A percentile compares a stretch with the other conserved stretches of the same genome.
These are phyloP conservation scores for Sylvietta virens DNA, from an alignment of 2,113 vertebrate genomes.

Conservation along the genomic window DNA sequence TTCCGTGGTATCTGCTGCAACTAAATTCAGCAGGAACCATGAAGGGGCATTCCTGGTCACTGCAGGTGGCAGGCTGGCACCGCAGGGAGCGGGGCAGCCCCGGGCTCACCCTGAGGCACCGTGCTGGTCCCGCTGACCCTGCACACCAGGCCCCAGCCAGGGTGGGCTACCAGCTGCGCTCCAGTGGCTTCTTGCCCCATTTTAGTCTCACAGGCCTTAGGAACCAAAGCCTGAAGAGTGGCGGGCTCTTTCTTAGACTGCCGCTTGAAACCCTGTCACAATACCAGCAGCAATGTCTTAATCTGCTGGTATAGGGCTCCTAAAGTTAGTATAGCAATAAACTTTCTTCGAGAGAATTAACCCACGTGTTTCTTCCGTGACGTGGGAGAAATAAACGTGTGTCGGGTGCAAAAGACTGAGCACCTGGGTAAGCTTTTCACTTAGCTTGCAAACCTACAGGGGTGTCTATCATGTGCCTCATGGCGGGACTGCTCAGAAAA, in stretches of 20 bases:
- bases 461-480: fast-evolving
- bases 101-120: fast-evolving
- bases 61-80: not conserved
- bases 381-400: not conserved
- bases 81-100: fast-evolving
- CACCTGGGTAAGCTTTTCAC: not conserved
- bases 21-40: fast-evolving
- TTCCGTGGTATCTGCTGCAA: not conserved
- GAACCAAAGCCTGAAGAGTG: fast-evolving
- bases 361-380: not conserved
- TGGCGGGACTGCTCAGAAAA: fast-evolving
- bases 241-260: not conserved
- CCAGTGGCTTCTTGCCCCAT: fast-evolving
- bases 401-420: not conserved
- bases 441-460: not conserved
- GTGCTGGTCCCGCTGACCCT: fast-evolving
- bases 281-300: not conserved
- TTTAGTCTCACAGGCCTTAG: not conserved
- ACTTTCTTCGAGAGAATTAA: not conserved
- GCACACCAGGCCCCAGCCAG: no score
- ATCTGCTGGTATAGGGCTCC: fast-evolving
- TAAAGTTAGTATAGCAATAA: fast-evolving
- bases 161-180: no score
- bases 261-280: not conserved
- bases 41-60: fast-evolving